Evolutionary conservation across 23 tunicate genomes (phyloP).

Genomic region (Trididemnum clinides): DNA sequence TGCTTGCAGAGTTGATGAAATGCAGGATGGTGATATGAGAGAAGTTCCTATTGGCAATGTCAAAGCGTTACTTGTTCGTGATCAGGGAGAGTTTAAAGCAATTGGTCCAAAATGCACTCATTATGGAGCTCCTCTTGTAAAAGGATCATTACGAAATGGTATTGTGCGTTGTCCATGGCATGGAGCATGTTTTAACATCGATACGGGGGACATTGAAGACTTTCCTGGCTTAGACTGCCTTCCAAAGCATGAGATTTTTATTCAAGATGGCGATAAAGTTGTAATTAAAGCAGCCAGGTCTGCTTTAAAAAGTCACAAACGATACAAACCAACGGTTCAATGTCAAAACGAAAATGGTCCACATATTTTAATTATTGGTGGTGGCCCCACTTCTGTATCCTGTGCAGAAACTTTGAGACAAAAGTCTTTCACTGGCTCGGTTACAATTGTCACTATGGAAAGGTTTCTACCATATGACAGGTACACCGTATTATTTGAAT

Average conservation of each 20-base stretch:
- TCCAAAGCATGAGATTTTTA: slow-evolving; percentile 63
- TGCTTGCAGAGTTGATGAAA: slow-evolving; percentile 79
- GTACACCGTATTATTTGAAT: too few species aligned
- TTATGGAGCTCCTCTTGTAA: slow-evolving; percentile 82
- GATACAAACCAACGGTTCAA: slow-evolving; percentile 73
- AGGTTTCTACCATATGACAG: slow-evolving; percentile 86
- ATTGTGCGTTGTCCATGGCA: slow-evolving; percentile 91
- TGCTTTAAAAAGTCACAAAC: slow-evolving; percentile 47
- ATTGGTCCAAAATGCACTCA: slow-evolving; percentile 91
- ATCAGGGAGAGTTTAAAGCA: slow-evolving; percentile 69
- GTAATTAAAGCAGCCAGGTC: slow-evolving; percentile 61
- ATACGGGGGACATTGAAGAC: slow-evolving; percentile 96
- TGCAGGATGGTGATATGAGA: slow-evolving; percentile 92
- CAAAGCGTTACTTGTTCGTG: slow-evolving; percentile 73
- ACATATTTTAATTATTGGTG: slow-evolving; percentile 80
- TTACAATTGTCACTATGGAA: slow-evolving; percentile 66
- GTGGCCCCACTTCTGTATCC: slow-evolving; percentile 79
- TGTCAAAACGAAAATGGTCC: slow-evolving; percentile 41
- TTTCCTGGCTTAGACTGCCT: slow-evolving; percentile 91
- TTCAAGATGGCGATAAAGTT: slow-evolving; percentile 75
- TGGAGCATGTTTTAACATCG: slow-evolving; percentile 85
- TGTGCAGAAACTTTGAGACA: slow-evolving; percentile 90
- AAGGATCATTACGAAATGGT: slow-evolving; percentile 68
- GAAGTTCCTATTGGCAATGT: slow-evolving; percentile 57
- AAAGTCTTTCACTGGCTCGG: slow-evolving; percentile 64